Evolutionary conservation across 2,797 vertebrate species (phyloP).

Genomic region (Champsocephalus gunnari): DNA sequence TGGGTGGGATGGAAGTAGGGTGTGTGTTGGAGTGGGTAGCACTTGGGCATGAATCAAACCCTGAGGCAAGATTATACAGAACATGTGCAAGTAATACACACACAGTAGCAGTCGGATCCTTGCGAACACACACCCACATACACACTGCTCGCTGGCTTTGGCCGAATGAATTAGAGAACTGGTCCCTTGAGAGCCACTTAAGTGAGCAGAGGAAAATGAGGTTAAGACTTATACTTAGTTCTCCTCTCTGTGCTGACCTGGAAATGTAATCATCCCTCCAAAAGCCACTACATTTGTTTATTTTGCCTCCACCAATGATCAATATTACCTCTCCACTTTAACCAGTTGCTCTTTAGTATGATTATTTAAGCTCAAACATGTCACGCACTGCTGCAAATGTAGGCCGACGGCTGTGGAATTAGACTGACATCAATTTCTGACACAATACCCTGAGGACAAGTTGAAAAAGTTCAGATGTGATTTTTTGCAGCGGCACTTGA

Average conservation of each 20-base stretch:
- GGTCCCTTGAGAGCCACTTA: slow-evolving; percentile 67
- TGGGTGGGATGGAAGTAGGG: slow-evolving; percentile 10
- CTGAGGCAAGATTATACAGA: slow-evolving; percentile 48
- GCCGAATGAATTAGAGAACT: slow-evolving; percentile 63
- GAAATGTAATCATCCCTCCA: slow-evolving; percentile 55
- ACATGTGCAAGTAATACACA: slow-evolving; percentile 39
- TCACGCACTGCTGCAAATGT: slow-evolving; percentile 1
- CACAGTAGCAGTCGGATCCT: not conserved
- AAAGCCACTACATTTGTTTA: slow-evolving; percentile 46
- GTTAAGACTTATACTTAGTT: slow-evolving; percentile 71
- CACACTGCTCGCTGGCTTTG: slow-evolving; percentile 47
- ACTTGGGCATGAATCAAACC: slow-evolving; percentile 60
- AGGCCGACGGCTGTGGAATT: slow-evolving; percentile 10
- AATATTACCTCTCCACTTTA: slow-evolving; percentile 9
- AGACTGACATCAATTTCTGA: slow-evolving; percentile 19
- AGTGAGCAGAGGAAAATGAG: slow-evolving; percentile 73
- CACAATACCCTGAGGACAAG: slow-evolving; percentile 14
- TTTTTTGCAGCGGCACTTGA: slow-evolving; percentile 46
- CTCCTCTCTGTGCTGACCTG: slow-evolving; percentile 54
- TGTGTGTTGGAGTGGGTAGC: slow-evolving; percentile 28
- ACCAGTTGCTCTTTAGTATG: not conserved
- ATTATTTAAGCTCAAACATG: slow-evolving; percentile 11
- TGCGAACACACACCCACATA: slow-evolving; percentile 6
- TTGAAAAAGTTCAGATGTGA: slow-evolving; percentile 6
- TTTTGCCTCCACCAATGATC: slow-evolving; percentile 33